Conservation (phyloP, 2,888 invertebrate genomes). For the Polymixis lichenea region DNA sequence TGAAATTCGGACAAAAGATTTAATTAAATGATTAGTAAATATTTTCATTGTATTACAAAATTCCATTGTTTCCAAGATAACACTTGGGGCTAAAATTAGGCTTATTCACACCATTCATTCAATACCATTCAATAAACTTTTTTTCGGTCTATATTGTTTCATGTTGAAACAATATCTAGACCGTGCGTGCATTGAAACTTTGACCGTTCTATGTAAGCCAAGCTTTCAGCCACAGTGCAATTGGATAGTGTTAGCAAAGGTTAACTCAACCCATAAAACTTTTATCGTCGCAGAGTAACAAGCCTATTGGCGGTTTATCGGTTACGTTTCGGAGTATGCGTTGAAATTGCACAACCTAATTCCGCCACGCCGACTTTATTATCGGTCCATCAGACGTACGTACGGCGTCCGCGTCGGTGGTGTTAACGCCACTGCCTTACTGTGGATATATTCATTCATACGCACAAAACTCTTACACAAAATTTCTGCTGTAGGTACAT, state of each 20-base stretch:
- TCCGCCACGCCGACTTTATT: conserved; percentile 19
- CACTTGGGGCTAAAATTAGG: neutral
- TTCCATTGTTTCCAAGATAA: neutral
- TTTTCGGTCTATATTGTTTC: no score
- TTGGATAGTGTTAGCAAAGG: neutral
- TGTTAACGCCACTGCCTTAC: neutral
- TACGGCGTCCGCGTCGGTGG: neutral
- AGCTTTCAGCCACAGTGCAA: neutral
- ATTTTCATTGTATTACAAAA: neutral
- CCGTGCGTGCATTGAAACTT: neutral
- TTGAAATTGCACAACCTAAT: conserved; percentile 28
- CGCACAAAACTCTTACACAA: no score
- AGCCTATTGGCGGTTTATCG: conserved; percentile 32
- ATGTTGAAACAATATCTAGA: neutral
- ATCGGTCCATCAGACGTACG: conserved; percentile 2
- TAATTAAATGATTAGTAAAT: neutral
- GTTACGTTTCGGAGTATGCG: conserved; percentile 12
- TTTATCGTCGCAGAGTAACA: conserved; percentile 14
- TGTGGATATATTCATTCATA: neutral
- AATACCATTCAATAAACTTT: no score
- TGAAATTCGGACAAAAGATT: neutral
- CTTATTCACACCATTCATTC: neutral
- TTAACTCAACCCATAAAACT: conserved; percentile 36
- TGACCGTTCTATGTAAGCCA: neutral
- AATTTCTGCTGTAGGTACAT: no score